Percentiles rank a stretch among this genome's conserved stretches.
phyloP scores from a whole-genome alignment of 2,888 invertebrate genomes.

The Cephus nigrinus region DNA sequence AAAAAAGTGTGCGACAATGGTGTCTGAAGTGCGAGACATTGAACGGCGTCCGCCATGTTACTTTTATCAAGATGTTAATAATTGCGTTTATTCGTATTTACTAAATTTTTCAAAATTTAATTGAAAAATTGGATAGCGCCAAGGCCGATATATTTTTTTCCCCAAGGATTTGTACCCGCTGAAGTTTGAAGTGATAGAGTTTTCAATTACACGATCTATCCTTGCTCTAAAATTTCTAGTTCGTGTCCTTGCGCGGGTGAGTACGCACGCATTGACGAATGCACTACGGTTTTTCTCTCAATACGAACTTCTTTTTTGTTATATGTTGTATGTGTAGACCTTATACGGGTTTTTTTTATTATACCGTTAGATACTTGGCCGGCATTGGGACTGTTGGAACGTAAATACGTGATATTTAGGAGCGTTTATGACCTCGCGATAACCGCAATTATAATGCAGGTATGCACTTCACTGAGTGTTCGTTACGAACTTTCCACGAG shows the following conservation, averaged over 20 bases:
- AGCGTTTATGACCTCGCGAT: slow-evolving; percentile 11
- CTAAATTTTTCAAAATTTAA: neutral
- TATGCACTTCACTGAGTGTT: neutral
- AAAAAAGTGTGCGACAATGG: neutral
- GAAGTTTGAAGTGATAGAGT: neutral
- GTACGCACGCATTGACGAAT: neutral
- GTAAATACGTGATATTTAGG: neutral
- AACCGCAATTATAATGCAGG: slow-evolving; percentile 7
- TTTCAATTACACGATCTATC: neutral
- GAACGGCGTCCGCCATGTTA: neutral
- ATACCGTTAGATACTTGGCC: neutral
- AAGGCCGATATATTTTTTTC: neutral
- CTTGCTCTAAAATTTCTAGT: neutral
- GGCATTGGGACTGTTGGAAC: neutral
- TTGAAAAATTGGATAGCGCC: neutral
- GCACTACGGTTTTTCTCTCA: neutral
- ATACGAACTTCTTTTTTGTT: neutral
- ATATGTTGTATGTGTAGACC: neutral
- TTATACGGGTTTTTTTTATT: neutral
- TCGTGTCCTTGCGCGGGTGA: neutral
- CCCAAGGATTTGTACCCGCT: neutral
- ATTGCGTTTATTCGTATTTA: neutral
- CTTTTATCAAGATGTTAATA: neutral
- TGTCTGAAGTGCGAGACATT: neutral
- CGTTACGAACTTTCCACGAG: neutral